Base-by-base conservation (phyloP, 1,140 invertebrate species). In the Zophobas morio region DNA sequence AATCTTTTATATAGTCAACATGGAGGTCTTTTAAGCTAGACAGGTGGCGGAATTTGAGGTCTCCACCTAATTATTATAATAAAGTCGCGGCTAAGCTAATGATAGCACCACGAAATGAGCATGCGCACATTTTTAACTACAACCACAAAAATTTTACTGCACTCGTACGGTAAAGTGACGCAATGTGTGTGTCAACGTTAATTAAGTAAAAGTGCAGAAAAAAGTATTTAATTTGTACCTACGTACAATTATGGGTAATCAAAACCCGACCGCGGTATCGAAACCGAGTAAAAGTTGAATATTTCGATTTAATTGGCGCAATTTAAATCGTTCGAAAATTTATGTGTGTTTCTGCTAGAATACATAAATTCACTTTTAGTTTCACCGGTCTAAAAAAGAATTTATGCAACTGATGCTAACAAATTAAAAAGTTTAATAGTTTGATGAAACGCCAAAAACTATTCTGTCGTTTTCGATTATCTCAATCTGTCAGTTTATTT, bases 51-150 rank as follows among this genome's bases (percentile, higher is more conserved):
- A 73, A 73, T 73, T 73, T 40, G 49, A 73, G 71, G 56, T 37
- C 71, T 73, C 20, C 70, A 54, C 39, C 71, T 73, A 73, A 73
- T 73, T 73, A 73, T 73, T 73, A 73, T 73, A 73, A 73, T 73
- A 73, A 73, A 73, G 49, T 73, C 36, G 71, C 71, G 39, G 49
- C 71, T 37, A 47, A 34, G 49, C 71, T 73, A 73, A 73, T 73
- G 71, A 73, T 40, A 56, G 71, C 35, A 32, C 33, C 47, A 35
- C 6, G 20, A 32, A 73, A 36, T 73, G 39, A 37, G 71, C 71
- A 73, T 73, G 71, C 71, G 71, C 54, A 56, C 36, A 32, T 36
- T 70, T 70, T 70, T 37, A 39, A 70, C 36, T 70, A 39, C 6
- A 5, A 20, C 42, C 42, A 46, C 42, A 46, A 46, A 46, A 54